Conservation (phyloP, 2,113 vertebrate species). For the Zapornia atra region DNA sequence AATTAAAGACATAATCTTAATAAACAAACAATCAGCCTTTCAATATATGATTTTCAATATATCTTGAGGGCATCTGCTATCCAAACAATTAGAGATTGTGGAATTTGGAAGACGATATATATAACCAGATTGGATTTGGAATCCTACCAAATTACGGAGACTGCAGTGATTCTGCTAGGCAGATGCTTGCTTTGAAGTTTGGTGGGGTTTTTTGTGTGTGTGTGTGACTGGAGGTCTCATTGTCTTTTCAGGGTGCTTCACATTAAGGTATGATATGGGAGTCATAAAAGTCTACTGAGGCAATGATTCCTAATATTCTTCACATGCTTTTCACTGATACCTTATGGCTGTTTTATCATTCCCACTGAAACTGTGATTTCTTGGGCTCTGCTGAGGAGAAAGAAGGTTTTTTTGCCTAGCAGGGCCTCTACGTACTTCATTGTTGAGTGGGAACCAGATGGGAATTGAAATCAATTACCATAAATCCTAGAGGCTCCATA, state of each 20-base stretch:
- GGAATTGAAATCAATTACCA: conserved; percentile 69
- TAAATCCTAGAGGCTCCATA: conserved; percentile 65
- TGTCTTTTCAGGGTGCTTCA: conserved; percentile 46
- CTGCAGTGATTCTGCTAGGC: conserved; percentile 65
- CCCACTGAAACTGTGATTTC: conserved; percentile 50
- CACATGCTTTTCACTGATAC: conserved; percentile 66
- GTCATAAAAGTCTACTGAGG: conserved; percentile 60
- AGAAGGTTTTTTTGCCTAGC: conserved; percentile 37
- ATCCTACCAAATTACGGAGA: conserved; percentile 66
- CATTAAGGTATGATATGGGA: conserved; percentile 59
- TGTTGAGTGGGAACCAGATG: conserved; percentile 74
- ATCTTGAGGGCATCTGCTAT: conserved; percentile 39
- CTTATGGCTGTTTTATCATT: conserved; percentile 59
- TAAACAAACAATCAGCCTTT: conserved; percentile 38
- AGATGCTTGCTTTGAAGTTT: conserved; percentile 74
- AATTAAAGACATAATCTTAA: conserved; percentile 47
- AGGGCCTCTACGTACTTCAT: conserved; percentile 49
- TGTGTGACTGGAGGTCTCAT: conserved; percentile 31
- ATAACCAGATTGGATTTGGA: conserved; percentile 56
- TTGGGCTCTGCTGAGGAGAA: conserved; percentile 36
- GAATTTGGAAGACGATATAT: conserved; percentile 53
- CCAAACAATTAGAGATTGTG: conserved; percentile 57
- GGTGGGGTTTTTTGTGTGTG: neutral
- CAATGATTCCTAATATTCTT: conserved; percentile 59
- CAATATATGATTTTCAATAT: neutral